Percentiles rank a stretch among this genome's conserved stretches.
These are phyloP conservation scores for Clarias magur DNA, from an alignment of 2,113 vertebrate species.

Conservation along the genomic window DNA sequence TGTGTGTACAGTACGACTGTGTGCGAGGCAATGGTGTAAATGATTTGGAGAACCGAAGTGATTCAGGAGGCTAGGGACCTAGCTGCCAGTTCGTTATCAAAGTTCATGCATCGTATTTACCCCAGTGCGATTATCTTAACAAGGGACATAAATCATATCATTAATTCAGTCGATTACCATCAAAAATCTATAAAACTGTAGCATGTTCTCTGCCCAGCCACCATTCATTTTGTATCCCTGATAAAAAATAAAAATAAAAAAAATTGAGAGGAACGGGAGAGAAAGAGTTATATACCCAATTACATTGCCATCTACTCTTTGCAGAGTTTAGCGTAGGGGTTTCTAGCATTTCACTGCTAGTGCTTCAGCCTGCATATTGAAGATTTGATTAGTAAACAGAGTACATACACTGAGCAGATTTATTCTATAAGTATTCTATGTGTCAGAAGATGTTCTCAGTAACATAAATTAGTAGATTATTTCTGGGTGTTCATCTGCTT, in stretches of 20 bases:
- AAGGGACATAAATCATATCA: conserved; percentile 79
- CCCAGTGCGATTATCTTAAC: conserved; percentile 72
- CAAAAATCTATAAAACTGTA: conserved; percentile 77
- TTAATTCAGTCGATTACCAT: conserved; percentile 77
- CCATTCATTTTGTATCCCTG: conserved; percentile 71
- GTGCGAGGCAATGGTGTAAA: conserved; percentile 60
- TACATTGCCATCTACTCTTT: conserved; percentile 37
- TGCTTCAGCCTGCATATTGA: background rate
- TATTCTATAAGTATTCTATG: background rate
- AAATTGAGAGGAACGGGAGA: conserved; percentile 22
- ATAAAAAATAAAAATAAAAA: conserved; percentile 46
- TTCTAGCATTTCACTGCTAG: background rate
- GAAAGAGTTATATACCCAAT: conserved; percentile 43
- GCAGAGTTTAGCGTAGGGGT: conserved; percentile 3
- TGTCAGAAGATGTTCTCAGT: background rate
- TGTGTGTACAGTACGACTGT: conserved; percentile 31
- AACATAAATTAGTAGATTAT: background rate
- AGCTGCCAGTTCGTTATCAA: conserved; percentile 71
- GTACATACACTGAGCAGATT: background rate
- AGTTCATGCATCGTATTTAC: conserved; percentile 77
- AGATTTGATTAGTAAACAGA: conserved; percentile 7
- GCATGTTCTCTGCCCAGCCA: conserved; percentile 66
- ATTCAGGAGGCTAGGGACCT: conserved; percentile 68
- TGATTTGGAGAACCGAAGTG: conserved; percentile 69
- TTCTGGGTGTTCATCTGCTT: background rate